phyloP scores from a whole-genome alignment of 2,113 vertebrate genomes.

The Neomonachus schauinslandi region DNA sequence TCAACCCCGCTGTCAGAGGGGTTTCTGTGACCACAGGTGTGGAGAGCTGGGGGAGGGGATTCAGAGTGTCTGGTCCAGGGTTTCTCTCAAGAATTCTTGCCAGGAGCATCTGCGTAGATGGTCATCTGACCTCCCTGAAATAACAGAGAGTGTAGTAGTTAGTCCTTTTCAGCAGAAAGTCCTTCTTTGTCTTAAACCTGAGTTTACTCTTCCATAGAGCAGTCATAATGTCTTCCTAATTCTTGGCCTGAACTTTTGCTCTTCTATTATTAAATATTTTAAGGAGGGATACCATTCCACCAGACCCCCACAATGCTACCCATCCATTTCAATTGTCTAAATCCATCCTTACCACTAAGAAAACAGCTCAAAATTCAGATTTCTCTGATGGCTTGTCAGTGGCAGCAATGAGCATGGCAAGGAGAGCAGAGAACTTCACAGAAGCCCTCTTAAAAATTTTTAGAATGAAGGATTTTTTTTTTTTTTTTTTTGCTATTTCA shows the following conservation, averaged over 20 bases:
- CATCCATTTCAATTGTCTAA: not conserved
- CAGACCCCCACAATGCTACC: too few relatives aligned
- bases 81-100: not conserved
- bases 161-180: not conserved
- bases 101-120: not conserved
- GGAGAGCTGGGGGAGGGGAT: not conserved
- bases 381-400: not conserved
- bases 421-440: not conserved
- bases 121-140: not conserved
- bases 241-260: not conserved
- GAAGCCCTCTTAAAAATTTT: not conserved
- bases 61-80: not conserved
- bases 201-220: not conserved
- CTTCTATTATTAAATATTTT: not conserved
- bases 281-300: not conserved
- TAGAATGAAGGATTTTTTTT: not conserved
- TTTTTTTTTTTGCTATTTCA: not conserved
- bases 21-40: not conserved
- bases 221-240: not conserved
- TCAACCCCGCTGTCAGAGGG: not conserved
- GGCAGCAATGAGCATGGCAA: not conserved
- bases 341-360: not conserved
- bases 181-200: not conserved
- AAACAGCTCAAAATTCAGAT: not conserved
- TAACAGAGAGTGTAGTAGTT: fast-evolving